Conservation (phyloP, 2,888 invertebrate species). For the Icerya purchasi region DNA sequence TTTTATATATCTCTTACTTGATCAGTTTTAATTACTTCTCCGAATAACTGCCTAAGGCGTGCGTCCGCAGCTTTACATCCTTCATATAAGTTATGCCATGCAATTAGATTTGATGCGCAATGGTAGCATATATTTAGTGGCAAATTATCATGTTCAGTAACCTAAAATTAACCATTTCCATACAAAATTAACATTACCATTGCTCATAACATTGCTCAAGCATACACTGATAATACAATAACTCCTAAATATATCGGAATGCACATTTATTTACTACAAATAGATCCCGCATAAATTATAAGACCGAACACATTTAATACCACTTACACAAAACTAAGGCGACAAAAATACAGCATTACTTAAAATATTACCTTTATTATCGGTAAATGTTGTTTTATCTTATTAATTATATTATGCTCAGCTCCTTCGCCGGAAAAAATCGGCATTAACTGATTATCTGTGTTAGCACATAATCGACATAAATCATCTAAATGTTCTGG, state of each 20-base stretch:
- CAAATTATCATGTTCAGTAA: conserved; percentile 31
- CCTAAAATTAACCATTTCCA: too few species aligned
- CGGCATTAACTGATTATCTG: conserved; percentile 32
- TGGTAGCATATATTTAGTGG: conserved; percentile 40
- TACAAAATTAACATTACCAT: too few species aligned
- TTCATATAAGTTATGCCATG: conserved; percentile 38
- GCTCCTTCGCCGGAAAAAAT: conserved; percentile 40
- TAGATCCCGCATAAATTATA: too few species aligned
- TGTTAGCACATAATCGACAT: conserved; percentile 35
- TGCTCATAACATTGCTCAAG: too few species aligned
- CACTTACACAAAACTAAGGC: too few species aligned
- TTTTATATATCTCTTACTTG: neutral
- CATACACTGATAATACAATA: too few species aligned
- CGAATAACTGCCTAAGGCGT: conserved; percentile 22
- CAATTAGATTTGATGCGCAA: conserved; percentile 38
- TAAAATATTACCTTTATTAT: conserved; percentile 27
- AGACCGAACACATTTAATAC: too few species aligned
- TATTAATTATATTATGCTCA: conserved; percentile 34
- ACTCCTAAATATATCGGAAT: too few species aligned
- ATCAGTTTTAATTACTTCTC: conserved; percentile 1
- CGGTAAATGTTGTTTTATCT: conserved; percentile 41
- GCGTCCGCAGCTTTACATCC: conserved; percentile 34
- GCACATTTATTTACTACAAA: too few species aligned
- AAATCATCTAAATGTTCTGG: conserved; percentile 18
- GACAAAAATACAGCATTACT: neutral